Percentiles rank a stretch among this genome's conserved stretches.
phyloP scores from a whole-genome alignment of 2,797 vertebrate species.

The Aratinga solstitialis region DNA sequence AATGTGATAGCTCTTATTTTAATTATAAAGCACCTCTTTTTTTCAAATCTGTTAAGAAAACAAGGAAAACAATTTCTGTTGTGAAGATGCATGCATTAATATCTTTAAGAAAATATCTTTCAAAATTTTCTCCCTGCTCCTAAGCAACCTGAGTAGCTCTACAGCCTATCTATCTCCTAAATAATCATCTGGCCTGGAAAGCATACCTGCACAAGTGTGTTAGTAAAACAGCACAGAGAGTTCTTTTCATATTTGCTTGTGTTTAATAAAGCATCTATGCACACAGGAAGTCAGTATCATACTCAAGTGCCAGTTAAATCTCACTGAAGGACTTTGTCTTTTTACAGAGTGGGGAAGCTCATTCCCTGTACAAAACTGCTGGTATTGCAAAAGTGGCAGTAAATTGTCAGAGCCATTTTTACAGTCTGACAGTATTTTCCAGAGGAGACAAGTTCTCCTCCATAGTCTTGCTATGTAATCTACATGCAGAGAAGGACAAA shows the following conservation, averaged over 20 bases:
- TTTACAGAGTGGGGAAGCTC: not conserved
- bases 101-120: not conserved
- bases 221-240: not conserved
- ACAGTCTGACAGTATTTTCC: not conserved
- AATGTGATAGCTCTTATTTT: not conserved
- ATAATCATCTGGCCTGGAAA: not conserved
- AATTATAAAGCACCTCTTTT: not conserved
- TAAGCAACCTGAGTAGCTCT: not conserved
- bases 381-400: not conserved
- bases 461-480: not conserved
- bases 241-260: not conserved
- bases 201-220: not conserved
- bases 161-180: not conserved
- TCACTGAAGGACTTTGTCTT: not conserved
- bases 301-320: not conserved
- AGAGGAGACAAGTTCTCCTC: not conserved
- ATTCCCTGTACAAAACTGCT: not conserved
- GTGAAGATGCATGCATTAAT: not conserved
- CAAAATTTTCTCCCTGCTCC: not conserved
- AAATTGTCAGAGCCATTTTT: constrained; percentile 18
- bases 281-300: not conserved
- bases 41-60: not conserved
- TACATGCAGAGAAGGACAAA: not conserved
- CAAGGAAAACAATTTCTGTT: not conserved
- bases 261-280: not conserved